Conservation (phyloP, 2,888 invertebrate species). For the Mimas tiliae region DNA sequence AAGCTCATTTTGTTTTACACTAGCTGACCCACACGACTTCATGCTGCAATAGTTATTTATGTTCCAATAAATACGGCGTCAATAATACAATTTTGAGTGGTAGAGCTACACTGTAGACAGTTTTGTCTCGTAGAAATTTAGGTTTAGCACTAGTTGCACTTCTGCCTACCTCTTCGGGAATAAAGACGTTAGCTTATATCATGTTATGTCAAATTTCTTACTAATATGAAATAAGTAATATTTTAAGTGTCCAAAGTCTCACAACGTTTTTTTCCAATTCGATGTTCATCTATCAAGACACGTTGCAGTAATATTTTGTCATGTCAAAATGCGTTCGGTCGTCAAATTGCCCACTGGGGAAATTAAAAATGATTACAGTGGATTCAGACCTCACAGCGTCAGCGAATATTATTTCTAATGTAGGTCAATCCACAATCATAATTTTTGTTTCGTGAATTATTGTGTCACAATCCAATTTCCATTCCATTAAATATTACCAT, state of each 20-base stretch:
- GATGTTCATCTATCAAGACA: neutral
- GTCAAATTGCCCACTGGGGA: conserved; percentile 19
- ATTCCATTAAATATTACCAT: neutral
- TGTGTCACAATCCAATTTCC: neutral
- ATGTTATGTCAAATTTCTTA: too few species aligned
- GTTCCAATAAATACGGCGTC: neutral
- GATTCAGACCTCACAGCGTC: conserved; percentile 1
- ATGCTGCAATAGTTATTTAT: neutral
- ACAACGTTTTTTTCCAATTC: neutral
- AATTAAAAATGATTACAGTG: conserved; percentile 16
- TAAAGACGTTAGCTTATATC: too few species aligned
- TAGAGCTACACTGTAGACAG: too few species aligned
- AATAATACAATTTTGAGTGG: too few species aligned
- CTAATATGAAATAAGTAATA: too few species aligned
- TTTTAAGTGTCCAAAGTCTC: neutral
- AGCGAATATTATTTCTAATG: neutral
- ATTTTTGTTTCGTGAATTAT: neutral
- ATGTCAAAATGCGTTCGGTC: conserved; percentile 6
- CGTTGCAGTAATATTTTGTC: neutral
- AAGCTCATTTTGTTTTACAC: neutral
- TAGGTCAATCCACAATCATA: neutral
- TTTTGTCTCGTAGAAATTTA: too few species aligned
- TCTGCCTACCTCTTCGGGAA: too few species aligned
- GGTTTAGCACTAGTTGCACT: too few species aligned
- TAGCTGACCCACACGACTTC: too few species aligned